phyloP scores from a whole-genome alignment of 2,888 invertebrate genomes.

The Minunthozetes semirufus region DNA sequence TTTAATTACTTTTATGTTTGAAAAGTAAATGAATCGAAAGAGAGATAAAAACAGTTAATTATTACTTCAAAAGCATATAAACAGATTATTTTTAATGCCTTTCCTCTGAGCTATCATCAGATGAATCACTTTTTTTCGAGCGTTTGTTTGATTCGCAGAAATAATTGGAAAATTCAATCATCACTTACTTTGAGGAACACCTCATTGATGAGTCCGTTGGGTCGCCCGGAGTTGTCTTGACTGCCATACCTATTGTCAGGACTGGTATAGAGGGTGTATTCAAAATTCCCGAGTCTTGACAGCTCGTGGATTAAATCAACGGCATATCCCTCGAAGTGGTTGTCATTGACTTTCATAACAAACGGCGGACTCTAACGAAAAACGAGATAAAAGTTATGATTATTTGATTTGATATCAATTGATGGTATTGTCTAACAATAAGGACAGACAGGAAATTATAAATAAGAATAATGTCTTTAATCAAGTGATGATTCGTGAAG shows the following conservation, averaged over 20 bases:
- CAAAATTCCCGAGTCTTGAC: constrained; percentile 55
- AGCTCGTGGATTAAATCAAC: constrained; percentile 81
- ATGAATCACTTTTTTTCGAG: too few relatives aligned
- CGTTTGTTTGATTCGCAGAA: too few relatives aligned
- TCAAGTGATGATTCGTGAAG: too few relatives aligned
- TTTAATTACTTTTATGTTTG: too few relatives aligned
- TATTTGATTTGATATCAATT: too few relatives aligned
- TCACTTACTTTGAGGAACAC: constrained; percentile 69
- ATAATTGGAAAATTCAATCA: background rate
- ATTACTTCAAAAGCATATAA: too few relatives aligned
- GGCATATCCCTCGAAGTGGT: constrained; percentile 79
- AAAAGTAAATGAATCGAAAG: too few relatives aligned
- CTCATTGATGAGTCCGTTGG: constrained; percentile 76
- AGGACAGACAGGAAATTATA: background rate
- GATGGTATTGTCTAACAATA: background rate
- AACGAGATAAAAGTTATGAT: background rate
- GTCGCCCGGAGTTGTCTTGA: constrained; percentile 67
- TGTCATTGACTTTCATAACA: constrained; percentile 56
- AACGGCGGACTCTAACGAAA: constrained; percentile 29
- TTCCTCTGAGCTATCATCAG: too few relatives aligned
- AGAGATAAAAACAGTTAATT: too few relatives aligned
- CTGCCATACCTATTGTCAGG: constrained; percentile 74
- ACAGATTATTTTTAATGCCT: too few relatives aligned
- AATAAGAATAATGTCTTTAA: background rate
- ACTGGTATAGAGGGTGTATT: constrained; percentile 54